phyloP scores from a whole-genome alignment of 2,797 vertebrate genomes.

The Acanthis flammea region DNA sequence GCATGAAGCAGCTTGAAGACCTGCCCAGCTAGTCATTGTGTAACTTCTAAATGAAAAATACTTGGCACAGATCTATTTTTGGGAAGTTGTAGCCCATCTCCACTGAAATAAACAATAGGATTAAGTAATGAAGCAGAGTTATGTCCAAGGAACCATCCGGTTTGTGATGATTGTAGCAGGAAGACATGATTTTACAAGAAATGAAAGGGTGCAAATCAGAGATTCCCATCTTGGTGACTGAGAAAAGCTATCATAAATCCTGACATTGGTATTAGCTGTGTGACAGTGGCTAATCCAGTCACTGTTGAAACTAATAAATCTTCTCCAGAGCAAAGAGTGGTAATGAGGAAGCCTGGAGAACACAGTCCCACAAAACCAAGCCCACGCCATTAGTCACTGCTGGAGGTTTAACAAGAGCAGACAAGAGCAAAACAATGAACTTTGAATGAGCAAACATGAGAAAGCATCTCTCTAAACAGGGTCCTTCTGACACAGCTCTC shows the following conservation, averaged over 20 bases:
- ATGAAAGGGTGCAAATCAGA: background rate
- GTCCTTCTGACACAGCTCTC: background rate
- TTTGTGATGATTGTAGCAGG: background rate
- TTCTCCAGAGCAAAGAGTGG: accelerated
- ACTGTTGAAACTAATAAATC: background rate
- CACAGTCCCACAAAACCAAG: accelerated
- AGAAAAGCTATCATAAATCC: background rate
- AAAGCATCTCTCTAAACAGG: background rate
- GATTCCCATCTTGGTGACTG: background rate
- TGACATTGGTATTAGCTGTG: background rate
- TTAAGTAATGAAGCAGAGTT: background rate
- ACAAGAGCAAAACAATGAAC: background rate
- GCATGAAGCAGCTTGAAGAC: background rate
- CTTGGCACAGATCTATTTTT: background rate
- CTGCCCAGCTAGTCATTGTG: background rate
- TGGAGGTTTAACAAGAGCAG: background rate
- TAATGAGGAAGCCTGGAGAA: background rate
- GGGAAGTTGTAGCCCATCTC: background rate
- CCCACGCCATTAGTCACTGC: accelerated
- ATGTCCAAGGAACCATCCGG: background rate
- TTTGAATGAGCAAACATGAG: background rate
- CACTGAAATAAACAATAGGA: background rate
- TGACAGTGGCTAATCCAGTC: background rate
- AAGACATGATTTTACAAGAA: background rate
- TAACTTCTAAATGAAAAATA: background rate